Evolutionary conservation across 2,797 vertebrate genomes (phyloP), one percentile per base, ranked within the genome.

Genomic region (Crypturellus tataupa): DNA sequence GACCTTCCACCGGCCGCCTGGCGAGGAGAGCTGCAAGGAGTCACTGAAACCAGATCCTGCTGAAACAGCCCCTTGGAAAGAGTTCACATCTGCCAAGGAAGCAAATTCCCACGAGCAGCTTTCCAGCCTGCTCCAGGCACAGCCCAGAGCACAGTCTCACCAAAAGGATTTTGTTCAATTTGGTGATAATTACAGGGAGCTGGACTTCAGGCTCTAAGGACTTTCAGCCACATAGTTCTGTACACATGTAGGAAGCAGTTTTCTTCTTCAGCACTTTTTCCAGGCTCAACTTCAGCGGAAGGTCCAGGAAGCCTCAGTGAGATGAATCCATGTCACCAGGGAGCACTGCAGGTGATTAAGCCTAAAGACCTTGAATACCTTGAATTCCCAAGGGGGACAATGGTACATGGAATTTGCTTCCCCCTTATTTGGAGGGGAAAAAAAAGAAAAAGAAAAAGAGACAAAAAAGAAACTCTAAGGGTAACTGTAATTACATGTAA

Each of bases 401-500:
- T 0, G 1, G 35, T 1, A 1, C 44, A 19, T 13, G 37, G 0
- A 0, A 5, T 15, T 58, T 4, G 7, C 27, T 35, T 80, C 51
- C 46, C 80, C 27, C 37, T 67, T 27, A 72, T 62, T 42, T 8
- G 53, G 12, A 75, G 46, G 29, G 23, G 33, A 17, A 18, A 55
- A 29, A 55, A 16, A 55, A 55, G 9, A 55, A 53, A 53, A 51
- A 24, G 14, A 27, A 55, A 31, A 31, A 15, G 47, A 62, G n/a
- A 72, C 55, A 68, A 55, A 58, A 11, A 85, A 31, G 56, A 71
- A 82, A 19, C 47, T 67, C 23, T 64, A 64, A 84, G 67, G 64
- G 70, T 47, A 81, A 76, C 71, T 89, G 49, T 83, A 95, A 92
- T 90, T 90, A 68, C 78, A 90, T 29, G 53, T 75, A 95, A 95